phyloP scores from a whole-genome alignment of 1,140 invertebrate species.

The Watersipora subatra region DNA sequence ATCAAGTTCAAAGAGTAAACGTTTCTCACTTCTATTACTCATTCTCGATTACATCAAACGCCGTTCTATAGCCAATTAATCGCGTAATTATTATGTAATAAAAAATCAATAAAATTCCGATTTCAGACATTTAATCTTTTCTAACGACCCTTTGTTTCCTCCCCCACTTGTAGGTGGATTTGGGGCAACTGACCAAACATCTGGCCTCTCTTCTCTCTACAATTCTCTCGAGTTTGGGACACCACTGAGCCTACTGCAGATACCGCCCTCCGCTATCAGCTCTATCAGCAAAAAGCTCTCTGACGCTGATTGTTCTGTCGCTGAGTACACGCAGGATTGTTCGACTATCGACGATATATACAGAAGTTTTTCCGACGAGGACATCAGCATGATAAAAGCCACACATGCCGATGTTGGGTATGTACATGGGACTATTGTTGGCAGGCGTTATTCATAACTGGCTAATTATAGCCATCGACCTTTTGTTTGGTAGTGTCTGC shows the following conservation, averaged over 20 bases:
- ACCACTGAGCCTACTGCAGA: constrained; percentile 43
- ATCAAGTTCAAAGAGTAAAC: too few species aligned
- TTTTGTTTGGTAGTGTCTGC: background rate
- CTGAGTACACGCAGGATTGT: constrained; percentile 43
- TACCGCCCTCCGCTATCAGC: constrained; percentile 41
- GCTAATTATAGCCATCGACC: too few species aligned
- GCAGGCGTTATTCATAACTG: too few species aligned
- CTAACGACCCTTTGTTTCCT: too few species aligned
- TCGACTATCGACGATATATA: constrained; percentile 35
- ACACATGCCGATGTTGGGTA: constrained; percentile 63
- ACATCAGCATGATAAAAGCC: constrained; percentile 40
- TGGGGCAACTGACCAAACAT: background rate
- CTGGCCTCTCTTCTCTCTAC: constrained; percentile 10
- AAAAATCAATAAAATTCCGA: too few species aligned
- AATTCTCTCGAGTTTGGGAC: constrained; percentile 39
- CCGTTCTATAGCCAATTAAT: too few species aligned
- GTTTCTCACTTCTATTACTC: too few species aligned
- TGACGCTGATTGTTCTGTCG: constrained; percentile 36
- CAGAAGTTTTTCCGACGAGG: constrained; percentile 21
- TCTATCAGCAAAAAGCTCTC: constrained; percentile 40
- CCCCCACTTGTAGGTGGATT: too few species aligned
- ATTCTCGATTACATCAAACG: too few species aligned
- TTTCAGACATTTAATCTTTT: too few species aligned
- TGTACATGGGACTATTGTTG: background rate
- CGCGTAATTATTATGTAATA: too few species aligned